Percentiles rank a stretch among this genome's conserved stretches.
phyloP scores from a whole-genome alignment of 2,797 vertebrate species.

The Sebastes jordani region DNA sequence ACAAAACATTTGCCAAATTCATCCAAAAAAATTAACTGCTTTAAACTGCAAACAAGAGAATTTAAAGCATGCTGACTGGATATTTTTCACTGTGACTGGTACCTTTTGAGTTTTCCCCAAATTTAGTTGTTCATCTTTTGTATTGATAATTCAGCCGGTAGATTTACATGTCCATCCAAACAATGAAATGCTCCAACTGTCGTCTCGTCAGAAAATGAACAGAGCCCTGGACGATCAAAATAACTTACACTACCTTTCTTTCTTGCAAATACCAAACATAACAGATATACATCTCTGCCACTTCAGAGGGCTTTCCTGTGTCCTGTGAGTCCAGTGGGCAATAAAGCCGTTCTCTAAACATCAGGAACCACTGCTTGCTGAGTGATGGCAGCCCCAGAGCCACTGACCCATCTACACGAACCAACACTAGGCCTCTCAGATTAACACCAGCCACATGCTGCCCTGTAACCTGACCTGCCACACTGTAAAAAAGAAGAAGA shows the following conservation, averaged over 20 bases:
- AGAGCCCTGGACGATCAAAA: no score
- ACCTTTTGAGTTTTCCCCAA: no score
- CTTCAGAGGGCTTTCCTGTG: neutral
- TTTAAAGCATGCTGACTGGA: no score
- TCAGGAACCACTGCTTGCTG: constrained; percentile 13
- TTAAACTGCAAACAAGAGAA: no score
- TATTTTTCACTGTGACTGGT: no score
- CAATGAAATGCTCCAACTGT: neutral
- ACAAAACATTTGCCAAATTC: no score
- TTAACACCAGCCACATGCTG: constrained; percentile 40
- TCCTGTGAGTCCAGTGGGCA: neutral
- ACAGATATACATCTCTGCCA: neutral
- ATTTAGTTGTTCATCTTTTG: neutral
- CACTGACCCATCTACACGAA: constrained; percentile 5
- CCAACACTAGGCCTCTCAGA: constrained; percentile 29
- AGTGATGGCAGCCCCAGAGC: constrained; percentile 13
- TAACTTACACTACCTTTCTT: neutral
- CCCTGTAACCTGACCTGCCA: neutral
- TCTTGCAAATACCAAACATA: neutral
- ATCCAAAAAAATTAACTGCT: no score
- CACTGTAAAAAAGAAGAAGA: no score
- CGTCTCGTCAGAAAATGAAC: neutral
- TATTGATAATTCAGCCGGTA: neutral
- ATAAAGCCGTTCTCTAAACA: constrained; percentile 20
- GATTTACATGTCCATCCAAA: neutral